Conservation (phyloP, 2,888 invertebrate species). For the Amiota mariae region DNA sequence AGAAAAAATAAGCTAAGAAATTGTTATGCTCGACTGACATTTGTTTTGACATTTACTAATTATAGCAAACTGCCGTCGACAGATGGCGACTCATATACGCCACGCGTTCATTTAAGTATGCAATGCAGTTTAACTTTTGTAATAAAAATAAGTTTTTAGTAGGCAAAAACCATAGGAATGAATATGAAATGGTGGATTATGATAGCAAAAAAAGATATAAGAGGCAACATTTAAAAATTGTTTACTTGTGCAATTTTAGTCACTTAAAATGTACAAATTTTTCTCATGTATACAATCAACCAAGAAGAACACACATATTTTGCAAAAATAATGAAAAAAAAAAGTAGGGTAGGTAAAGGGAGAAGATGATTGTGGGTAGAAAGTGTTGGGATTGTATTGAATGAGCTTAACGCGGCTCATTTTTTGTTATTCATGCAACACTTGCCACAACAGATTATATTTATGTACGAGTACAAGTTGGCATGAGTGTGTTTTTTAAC, state of each 20-base stretch:
- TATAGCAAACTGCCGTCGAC: constrained; percentile 4
- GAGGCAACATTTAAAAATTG: constrained; percentile 43
- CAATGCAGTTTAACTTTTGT: background rate
- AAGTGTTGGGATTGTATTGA: too few relatives aligned
- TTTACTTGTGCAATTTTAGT: constrained; percentile 53
- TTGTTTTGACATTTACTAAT: constrained; percentile 20
- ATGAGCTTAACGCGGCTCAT: too few relatives aligned
- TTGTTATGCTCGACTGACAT: constrained; percentile 1
- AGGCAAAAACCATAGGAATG: background rate
- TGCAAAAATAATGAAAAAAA: too few relatives aligned
- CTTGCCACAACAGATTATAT: too few relatives aligned
- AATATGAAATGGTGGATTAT: constrained; percentile 9
- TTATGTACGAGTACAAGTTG: too few relatives aligned
- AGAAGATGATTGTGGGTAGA: too few relatives aligned
- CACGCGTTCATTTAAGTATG: background rate
- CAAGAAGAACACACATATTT: too few relatives aligned
- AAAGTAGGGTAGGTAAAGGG: too few relatives aligned
- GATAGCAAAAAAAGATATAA: constrained; percentile 27
- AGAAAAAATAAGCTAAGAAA: background rate
- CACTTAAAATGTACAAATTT: constrained; percentile 40
- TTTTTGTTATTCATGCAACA: too few relatives aligned
- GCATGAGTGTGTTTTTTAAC: too few relatives aligned
- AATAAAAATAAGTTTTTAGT: background rate
- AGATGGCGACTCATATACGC: background rate
- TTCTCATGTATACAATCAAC: background rate